These are phyloP conservation scores for Cephalopterus ornatus DNA, from an alignment of 2,113 vertebrate genomes.

Conservation along the genomic window DNA sequence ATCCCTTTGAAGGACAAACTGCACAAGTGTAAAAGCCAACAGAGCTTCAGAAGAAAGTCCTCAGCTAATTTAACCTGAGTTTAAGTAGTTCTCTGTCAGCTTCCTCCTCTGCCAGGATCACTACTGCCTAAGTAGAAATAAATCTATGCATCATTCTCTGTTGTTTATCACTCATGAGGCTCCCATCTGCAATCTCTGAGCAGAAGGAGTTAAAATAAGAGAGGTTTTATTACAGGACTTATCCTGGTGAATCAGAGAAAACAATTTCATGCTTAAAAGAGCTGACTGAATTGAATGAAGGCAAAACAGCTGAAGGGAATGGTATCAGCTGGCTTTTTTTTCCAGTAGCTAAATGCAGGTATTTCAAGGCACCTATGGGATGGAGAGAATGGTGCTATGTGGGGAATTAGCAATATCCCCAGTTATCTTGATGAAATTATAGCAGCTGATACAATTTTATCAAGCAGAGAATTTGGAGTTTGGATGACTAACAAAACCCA, in stretches of 20 bases:
- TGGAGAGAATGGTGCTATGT: background rate
- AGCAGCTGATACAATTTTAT: background rate
- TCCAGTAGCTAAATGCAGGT: background rate
- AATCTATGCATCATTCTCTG: background rate
- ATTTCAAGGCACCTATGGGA: background rate
- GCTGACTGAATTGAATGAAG: conserved; percentile 7
- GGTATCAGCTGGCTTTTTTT: conserved; percentile 1
- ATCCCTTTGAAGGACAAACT: background rate
- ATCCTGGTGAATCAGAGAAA: conserved; percentile 5
- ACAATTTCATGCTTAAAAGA: conserved; percentile 24
- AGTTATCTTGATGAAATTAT: background rate
- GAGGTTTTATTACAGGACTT: background rate
- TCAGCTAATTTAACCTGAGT: background rate
- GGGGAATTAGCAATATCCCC: background rate
- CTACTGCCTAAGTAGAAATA: background rate
- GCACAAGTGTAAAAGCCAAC: background rate
- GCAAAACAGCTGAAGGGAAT: background rate
- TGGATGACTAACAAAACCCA: background rate
- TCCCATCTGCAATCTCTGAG: background rate
- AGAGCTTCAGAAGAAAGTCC: background rate
- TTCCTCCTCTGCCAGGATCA: background rate
- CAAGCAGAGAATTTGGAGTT: background rate
- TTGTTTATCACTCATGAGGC: background rate
- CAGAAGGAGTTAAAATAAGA: conserved; percentile 9
- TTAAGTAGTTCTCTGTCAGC: background rate